Conservation (phyloP, 2,888 invertebrate genomes). For the Drosophila prostipennis region DNA sequence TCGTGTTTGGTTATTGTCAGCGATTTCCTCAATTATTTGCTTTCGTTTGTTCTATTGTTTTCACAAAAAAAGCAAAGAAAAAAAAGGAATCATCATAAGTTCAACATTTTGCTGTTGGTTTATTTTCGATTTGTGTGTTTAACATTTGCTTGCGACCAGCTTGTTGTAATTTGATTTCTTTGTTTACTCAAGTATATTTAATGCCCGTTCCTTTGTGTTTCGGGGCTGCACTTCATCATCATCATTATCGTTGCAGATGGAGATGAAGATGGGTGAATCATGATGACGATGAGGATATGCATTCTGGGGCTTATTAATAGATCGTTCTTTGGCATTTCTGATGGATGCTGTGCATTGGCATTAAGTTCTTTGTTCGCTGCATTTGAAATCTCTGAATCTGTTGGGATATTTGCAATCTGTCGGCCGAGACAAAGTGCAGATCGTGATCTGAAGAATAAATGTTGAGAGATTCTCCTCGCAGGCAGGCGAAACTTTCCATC, state of each 20-base stretch:
- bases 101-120: slow-evolving; percentile 54
- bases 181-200: slow-evolving; percentile 57
- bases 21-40: slow-evolving; percentile 62
- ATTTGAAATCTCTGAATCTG: slow-evolving; percentile 18
- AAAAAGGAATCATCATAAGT: slow-evolving; percentile 21
- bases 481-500: neutral
- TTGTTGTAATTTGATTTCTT: slow-evolving; percentile 49
- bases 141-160: slow-evolving; percentile 56
- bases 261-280: slow-evolving; percentile 25
- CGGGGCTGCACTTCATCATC: slow-evolving; percentile 25
- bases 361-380: slow-evolving; percentile 33
- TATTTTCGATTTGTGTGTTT: slow-evolving; percentile 68
- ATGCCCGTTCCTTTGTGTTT: slow-evolving; percentile 26
- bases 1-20: slow-evolving; percentile 58
- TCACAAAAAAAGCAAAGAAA: slow-evolving; percentile 13
- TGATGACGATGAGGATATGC: slow-evolving; percentile 28
- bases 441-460: slow-evolving; percentile 9
- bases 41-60: slow-evolving; percentile 53
- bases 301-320: slow-evolving; percentile 61
- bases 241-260: slow-evolving; percentile 6
- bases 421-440: slow-evolving; percentile 22
- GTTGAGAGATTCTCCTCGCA: slow-evolving; percentile 4
- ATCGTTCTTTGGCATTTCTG: slow-evolving; percentile 52
- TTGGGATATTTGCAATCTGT: slow-evolving; percentile 30
- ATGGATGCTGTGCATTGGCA: slow-evolving; percentile 37